Base-by-base conservation (phyloP, 2,797 vertebrate species). In the Melanotaenia trifasciata region DNA sequence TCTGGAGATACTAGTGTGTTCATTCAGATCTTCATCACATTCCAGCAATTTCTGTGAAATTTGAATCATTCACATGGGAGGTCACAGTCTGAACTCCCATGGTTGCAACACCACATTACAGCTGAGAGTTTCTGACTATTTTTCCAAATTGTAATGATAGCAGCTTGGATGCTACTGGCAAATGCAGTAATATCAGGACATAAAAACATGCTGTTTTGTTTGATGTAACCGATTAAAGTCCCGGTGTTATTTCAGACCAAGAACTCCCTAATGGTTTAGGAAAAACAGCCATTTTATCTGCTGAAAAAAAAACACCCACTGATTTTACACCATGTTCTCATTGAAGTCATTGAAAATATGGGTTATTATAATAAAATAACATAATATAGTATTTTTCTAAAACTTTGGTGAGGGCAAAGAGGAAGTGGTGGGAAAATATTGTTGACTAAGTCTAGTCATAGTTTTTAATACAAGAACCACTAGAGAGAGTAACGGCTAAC, bases 141-240 rank as follows among this genome's bases (percentile, higher is more conserved):
- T 58, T 71, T 69, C 70, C 53, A 58, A 36, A 11, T 59, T 45
- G 16, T 35, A 72, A 73, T 28, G 26, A 47, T 9, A 35, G 18
- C 61, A 22, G 62, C 56, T 47, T 36, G 20, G 67, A 56, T 1
- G 54, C 61, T 30, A 22, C 54, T 18, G 64, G 60, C 59, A 64
- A 68, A 61, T 36, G 57, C 10, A 53, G 56, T 8, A 69, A 79
- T 64, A 53, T 69, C 16, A 57, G 47, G 33, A 18, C 32, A 58
- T 64, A 64, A 71, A 83, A 80, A 69, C 45, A 57, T 3, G 43
- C 58, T 47, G 40, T 67, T 75, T 66, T 59, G 73, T 70, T 72
- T 40, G 63, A 73, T 45, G 38, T 1, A 45, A n/a, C 59, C 64
- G 60, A 69, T 70, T 81, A 67, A 61, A 65, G 35, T 53, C 63